Conservation (phyloP, 2,113 vertebrate species). For the Tringa solitaria region DNA sequence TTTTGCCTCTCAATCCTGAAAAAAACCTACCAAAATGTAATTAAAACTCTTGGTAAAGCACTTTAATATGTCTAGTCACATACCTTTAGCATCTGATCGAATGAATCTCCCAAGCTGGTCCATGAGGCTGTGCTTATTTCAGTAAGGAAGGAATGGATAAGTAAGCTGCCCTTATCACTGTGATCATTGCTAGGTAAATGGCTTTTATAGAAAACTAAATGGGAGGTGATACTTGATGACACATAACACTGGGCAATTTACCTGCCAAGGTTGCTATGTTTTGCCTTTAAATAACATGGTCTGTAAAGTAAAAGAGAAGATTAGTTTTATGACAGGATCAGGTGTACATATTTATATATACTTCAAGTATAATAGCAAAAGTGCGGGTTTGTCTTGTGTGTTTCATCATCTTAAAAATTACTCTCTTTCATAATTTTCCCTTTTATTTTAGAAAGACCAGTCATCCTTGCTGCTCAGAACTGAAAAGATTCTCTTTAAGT, state of each 20-base stretch:
- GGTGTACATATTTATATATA: background rate
- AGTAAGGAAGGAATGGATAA: background rate
- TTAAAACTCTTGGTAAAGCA: background rate
- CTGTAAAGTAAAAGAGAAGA: slow-evolving; percentile 13
- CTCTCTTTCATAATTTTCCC: background rate
- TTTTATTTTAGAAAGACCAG: background rate
- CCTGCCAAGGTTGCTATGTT: slow-evolving; percentile 72
- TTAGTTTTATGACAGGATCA: slow-evolving; percentile 16
- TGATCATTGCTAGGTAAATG: slow-evolving; percentile 16
- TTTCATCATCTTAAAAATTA: background rate
- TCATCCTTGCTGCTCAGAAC: background rate
- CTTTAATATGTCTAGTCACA: background rate
- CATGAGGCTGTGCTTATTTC: slow-evolving; percentile 44
- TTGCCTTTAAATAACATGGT: slow-evolving; percentile 13
- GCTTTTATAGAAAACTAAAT: slow-evolving; percentile 71
- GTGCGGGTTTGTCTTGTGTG: background rate
- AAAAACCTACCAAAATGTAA: background rate
- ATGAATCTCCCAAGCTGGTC: slow-evolving; percentile 49
- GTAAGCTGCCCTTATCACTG: background rate
- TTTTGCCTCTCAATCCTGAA: background rate
- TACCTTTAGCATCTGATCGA: slow-evolving; percentile 45
- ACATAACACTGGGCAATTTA: slow-evolving; percentile 55
- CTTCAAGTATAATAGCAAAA: background rate
- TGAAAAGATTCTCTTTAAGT: background rate
- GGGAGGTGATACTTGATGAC: slow-evolving; percentile 29